Conservation (phyloP, 2,888 invertebrate genomes). For the Ctena decussata region DNA sequence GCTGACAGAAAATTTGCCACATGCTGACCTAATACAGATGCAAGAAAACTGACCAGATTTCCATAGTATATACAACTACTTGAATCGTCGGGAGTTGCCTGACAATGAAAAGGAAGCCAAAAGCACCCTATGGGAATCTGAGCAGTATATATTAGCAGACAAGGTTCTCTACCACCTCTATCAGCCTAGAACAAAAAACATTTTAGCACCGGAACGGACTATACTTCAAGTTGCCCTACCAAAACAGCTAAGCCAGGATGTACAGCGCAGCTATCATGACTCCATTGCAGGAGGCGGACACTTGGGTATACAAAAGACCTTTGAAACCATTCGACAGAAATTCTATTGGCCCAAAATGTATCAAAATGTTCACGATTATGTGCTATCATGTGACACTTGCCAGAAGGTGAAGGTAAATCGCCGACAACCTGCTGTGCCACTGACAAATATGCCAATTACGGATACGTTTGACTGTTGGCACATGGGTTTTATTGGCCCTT, state of each 20-base stretch:
- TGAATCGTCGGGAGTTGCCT: background rate
- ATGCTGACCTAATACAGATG: background rate
- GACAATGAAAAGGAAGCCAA: background rate
- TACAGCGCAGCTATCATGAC: conserved; percentile 20
- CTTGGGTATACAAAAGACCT: conserved; percentile 4
- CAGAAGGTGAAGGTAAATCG: conserved; percentile 38
- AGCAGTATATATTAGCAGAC: background rate
- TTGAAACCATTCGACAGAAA: conserved; percentile 5
- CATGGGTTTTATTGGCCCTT: conserved; percentile 17
- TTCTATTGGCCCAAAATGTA: conserved; percentile 18
- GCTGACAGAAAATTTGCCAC: too few relatives aligned
- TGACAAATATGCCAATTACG: background rate
- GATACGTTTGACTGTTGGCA: conserved; percentile 8
- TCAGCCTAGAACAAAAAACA: conserved; percentile 5
- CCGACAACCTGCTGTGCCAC: conserved; percentile 8
- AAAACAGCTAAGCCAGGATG: background rate
- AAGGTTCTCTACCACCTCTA: conserved; percentile 27
- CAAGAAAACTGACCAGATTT: conserved; percentile 12
- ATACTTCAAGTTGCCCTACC: conserved; percentile 36
- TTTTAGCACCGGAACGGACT: background rate
- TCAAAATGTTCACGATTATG: conserved; percentile 38
- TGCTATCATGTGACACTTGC: conserved; percentile 38
- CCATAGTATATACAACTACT: conserved; percentile 6
- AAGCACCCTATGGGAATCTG: background rate
- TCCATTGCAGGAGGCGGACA: conserved; percentile 7